Base-by-base conservation (phyloP, 2,888 invertebrate species). In the Lysandra bellargus region DNA sequence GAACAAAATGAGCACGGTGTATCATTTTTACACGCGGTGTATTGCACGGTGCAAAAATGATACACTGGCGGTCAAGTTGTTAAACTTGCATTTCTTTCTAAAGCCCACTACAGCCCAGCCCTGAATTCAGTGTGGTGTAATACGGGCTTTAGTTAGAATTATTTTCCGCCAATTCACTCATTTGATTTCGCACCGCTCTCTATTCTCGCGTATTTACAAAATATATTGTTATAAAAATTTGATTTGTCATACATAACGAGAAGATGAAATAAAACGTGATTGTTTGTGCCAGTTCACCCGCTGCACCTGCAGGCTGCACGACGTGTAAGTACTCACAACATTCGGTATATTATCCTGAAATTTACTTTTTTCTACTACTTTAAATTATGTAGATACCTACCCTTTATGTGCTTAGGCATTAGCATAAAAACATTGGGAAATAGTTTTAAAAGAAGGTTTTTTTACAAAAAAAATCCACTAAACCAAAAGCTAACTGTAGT, bases 121-220 rank as follows among this genome's bases (percentile, higher is more conserved):
- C 17, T 57, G 57, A 57, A 57, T 57, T 14, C 17, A 57, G 57
- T 57, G 4, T 1, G 17, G 57, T 57, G 57, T 57, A 57, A 57
- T 57, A 4, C 14, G 57, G 57, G 57, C 57, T 57, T 57, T 57
- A 14, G 82, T 81, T 82, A 80, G 82, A 84, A 84, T 84, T 83
- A 83, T 83, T 84, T 83, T 79, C 79, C 80, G 78, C 75, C 44
- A 69, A 44, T 80, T 78, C 78, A 40, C 72, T 60, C 76, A 78
- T 49, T 75, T 76, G 78, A 78, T 80, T 80, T 80, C n/a, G 44
- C 53, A n/a, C 37, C 33, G 30, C 53, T 57, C 53, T 76, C 76
- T 76, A 76, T 30, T 76, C 7, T 49, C 53, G 33, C 17, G 57
- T 53, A 6, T 57, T 76, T 49, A 57, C 53, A 76, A 57, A 23